Evolutionary conservation across 2,888 invertebrate genomes (phyloP).

Genomic region (Ophion ellenae): DNA sequence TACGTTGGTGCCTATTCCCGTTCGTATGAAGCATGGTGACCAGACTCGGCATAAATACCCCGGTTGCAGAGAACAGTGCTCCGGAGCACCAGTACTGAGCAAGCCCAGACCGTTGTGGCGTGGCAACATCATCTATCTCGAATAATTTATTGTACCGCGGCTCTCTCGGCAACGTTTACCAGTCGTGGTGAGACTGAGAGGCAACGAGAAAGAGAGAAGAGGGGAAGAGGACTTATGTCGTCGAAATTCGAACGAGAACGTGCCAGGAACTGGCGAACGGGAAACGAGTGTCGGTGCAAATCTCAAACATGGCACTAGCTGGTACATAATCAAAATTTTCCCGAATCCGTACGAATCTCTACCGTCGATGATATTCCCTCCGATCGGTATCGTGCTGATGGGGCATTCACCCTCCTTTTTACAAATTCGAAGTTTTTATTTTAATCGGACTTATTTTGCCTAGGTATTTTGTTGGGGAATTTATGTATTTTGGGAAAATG

Average conservation of each 20-base stretch:
- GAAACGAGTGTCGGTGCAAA: conserved; percentile 74
- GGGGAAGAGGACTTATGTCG: conserved; percentile 71
- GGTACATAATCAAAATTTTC: conserved; percentile 17
- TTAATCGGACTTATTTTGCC: neutral
- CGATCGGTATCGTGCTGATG: neutral
- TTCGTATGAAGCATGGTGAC: conserved; percentile 82
- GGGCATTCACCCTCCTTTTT: neutral
- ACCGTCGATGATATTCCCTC: conserved; percentile 4
- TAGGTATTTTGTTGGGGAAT: no score
- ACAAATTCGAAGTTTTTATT: neutral
- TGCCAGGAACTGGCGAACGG: conserved; percentile 77
- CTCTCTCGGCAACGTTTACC: conserved; percentile 53
- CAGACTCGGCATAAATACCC: conserved; percentile 83
- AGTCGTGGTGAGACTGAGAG: conserved; percentile 17
- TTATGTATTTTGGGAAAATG: no score
- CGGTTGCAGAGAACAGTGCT: conserved; percentile 81
- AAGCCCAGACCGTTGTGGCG: conserved; percentile 82
- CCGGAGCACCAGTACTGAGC: conserved; percentile 77
- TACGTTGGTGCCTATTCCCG: conserved; percentile 76
- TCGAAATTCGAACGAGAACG: conserved; percentile 82
- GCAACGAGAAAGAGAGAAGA: conserved; percentile 13
- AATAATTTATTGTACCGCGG: conserved; percentile 83
- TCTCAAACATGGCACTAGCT: conserved; percentile 57
- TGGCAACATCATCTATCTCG: conserved; percentile 84
- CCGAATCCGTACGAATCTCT: conserved; percentile 26